phyloP scores from a whole-genome alignment of 2,888 invertebrate genomes.

The Agonopterix subpropinquella region DNA sequence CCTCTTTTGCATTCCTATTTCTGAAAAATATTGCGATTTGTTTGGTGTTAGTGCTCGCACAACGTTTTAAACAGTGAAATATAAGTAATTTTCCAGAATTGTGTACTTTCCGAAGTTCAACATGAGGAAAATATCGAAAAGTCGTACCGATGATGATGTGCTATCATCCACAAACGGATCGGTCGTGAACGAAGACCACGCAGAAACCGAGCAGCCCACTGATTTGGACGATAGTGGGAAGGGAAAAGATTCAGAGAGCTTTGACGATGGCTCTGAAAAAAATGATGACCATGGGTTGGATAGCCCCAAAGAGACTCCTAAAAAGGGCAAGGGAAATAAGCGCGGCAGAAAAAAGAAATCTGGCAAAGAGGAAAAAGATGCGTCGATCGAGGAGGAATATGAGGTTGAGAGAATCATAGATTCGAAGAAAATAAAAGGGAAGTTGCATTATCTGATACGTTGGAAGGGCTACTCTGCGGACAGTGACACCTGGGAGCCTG shows the following conservation, averaged over 20 bases:
- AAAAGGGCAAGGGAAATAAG: constrained; percentile 34
- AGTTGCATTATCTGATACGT: constrained; percentile 81
- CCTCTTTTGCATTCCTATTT: background rate
- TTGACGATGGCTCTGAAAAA: constrained; percentile 11
- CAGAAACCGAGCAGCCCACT: constrained; percentile 25
- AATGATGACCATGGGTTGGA: constrained; percentile 14
- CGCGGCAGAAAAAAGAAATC: constrained; percentile 48
- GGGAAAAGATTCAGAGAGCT: constrained; percentile 10
- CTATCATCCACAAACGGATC: constrained; percentile 67
- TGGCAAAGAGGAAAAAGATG: constrained; percentile 36
- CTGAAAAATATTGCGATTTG: no score
- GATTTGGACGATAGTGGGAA: constrained; percentile 6
- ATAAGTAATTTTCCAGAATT: constrained; percentile 19
- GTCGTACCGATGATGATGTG: constrained; percentile 59
- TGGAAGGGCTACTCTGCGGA: constrained; percentile 86
- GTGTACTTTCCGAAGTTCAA: constrained; percentile 29
- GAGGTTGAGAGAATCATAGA: constrained; percentile 83
- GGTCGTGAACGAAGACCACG: constrained; percentile 29
- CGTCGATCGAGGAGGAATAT: constrained; percentile 54
- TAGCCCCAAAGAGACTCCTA: constrained; percentile 16
- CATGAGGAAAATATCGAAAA: constrained; percentile 67
- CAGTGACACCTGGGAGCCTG: constrained; percentile 86
- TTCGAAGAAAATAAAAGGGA: constrained; percentile 80
- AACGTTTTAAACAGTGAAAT: background rate
- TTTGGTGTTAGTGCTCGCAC: no score